These are phyloP conservation scores for Metaphire vulgaris DNA, from an alignment of 1,140 invertebrate species.

Conservation along the genomic window DNA sequence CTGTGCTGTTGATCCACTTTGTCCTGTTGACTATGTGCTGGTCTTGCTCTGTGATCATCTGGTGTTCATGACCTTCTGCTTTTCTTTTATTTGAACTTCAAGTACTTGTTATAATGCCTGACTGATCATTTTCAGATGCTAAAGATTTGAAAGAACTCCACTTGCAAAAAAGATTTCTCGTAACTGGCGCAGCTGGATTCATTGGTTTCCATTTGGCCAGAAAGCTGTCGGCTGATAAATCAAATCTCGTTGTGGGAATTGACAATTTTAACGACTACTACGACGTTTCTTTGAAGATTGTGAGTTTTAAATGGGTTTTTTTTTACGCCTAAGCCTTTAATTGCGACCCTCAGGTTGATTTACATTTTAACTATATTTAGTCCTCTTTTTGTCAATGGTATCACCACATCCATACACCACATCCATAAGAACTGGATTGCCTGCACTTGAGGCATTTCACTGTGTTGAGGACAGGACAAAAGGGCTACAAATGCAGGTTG, in stretches of 20 bases:
- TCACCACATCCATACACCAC: background rate
- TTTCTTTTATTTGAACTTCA: no score
- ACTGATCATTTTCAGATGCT: no score
- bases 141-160: no score
- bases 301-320: conserved; percentile 1
- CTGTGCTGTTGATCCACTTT: no score
- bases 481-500: no score
- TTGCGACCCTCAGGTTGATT: background rate
- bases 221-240: background rate
- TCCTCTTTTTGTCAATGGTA: background rate
- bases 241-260: conserved; percentile 17
- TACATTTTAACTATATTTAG: background rate
- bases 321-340: background rate
- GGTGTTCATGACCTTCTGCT: no score
- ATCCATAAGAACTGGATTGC: no score
- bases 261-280: conserved; percentile 32
- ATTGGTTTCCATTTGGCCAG: conserved; percentile 22
- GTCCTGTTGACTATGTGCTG: no score
- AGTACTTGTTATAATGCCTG: no score
- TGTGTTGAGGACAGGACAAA: no score
- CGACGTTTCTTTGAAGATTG: conserved; percentile 23
- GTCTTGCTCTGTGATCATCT: no score
- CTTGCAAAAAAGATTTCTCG: conserved; percentile 21
- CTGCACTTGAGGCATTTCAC: no score
- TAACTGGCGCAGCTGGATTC: conserved; percentile 28